Conservation (phyloP, 2,113 vertebrate genomes). For the Canis aureus region DNA sequence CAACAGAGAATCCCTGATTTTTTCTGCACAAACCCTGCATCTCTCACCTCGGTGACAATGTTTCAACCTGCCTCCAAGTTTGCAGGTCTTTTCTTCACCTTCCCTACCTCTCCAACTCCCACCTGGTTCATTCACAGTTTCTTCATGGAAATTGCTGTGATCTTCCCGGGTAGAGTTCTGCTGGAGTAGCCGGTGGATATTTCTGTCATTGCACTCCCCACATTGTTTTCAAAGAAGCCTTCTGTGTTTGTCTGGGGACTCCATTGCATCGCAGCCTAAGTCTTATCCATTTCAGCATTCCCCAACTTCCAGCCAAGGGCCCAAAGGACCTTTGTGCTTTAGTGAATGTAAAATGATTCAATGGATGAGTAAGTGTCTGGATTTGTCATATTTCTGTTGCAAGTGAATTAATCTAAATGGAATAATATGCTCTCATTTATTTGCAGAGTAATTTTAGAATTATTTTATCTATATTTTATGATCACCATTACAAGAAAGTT, state of each 20-base stretch:
- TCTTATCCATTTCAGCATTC: neutral
- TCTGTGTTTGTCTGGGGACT: neutral
- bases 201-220: neutral
- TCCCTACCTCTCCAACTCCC: neutral
- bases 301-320: no score
- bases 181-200: rapidly evolving
- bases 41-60: neutral
- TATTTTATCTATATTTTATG: neutral
- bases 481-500: neutral
- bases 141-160: neutral
- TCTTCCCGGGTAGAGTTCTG: neutral
- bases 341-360: neutral
- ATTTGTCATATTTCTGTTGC: neutral
- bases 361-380: neutral
- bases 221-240: neutral
- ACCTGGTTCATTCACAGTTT: neutral
- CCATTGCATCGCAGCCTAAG: neutral
- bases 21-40: neutral
- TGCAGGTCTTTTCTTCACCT: neutral
- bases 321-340: neutral
- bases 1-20: neutral
- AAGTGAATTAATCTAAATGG: neutral
- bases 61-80: neutral
- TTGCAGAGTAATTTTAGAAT: neutral
- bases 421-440: neutral